These are phyloP conservation scores for Cydia fagiglandana DNA, from an alignment of 1,140 invertebrate species.

Conservation along the genomic window DNA sequence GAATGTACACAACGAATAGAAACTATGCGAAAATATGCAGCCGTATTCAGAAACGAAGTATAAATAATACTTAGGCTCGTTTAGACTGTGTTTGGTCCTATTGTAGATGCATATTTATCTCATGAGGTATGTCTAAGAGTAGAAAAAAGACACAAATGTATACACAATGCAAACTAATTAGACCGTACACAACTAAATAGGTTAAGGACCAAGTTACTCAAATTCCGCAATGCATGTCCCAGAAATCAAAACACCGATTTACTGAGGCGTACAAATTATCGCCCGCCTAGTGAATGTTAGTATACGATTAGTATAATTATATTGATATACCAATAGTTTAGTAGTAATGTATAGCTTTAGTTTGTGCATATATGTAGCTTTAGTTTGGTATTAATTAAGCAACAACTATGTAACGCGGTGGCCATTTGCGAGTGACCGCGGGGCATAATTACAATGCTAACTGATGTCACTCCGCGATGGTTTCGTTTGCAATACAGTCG, in stretches of 20 bases:
- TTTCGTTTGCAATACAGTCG: not conserved
- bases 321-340: not conserved
- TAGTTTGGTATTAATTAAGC: constrained; percentile 37
- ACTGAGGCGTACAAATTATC: constrained; percentile 1
- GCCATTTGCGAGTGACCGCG: constrained; percentile 32
- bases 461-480: constrained; percentile 16
- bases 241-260: not conserved
- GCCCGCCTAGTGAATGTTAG: not conserved
- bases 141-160: too few species aligned
- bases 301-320: constrained; percentile 12
- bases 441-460: constrained; percentile 37
- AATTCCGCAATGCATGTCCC: too few species aligned
- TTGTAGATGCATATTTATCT: too few species aligned
- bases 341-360: not conserved
- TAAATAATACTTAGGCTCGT: too few species aligned
- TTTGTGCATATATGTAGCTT: not conserved
- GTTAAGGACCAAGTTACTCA: too few species aligned
- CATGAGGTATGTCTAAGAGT: too few species aligned
- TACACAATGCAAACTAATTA: too few species aligned
- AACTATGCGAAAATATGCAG: too few species aligned
- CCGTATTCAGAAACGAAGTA: too few species aligned
- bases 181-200: too few species aligned
- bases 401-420: constrained; percentile 33
- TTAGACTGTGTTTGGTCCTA: too few species aligned
- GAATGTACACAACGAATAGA: too few species aligned